phyloP scores from a whole-genome alignment of 2,888 invertebrate genomes.

The Drosophila stalkeri region DNA sequence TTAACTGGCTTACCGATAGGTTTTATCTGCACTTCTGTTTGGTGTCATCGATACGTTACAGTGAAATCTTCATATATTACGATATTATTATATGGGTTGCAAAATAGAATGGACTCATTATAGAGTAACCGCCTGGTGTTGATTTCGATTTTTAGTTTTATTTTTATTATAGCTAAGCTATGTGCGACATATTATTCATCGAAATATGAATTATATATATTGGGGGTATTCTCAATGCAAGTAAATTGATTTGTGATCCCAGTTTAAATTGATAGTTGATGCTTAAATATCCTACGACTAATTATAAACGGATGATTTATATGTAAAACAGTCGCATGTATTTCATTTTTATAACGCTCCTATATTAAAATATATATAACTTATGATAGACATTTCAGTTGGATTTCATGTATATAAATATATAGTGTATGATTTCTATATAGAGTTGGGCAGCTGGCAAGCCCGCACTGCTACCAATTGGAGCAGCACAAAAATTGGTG shows the following conservation, averaged over 20 bases:
- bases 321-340: slow-evolving; percentile 24
- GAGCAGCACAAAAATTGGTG: slow-evolving; percentile 95
- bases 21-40: background rate
- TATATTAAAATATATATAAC: slow-evolving; percentile 29
- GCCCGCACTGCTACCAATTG: slow-evolving; percentile 96
- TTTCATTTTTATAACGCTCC: slow-evolving; percentile 23
- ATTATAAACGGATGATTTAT: background rate
- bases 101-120: background rate
- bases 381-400: slow-evolving; percentile 28
- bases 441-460: slow-evolving; percentile 90
- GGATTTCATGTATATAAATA: slow-evolving; percentile 2
- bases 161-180: background rate
- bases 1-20: slow-evolving; percentile 34
- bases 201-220: background rate
- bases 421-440: slow-evolving; percentile 46
- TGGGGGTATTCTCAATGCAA: background rate
- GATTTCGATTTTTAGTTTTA: background rate
- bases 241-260: background rate
- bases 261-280: background rate
- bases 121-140: background rate
- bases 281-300: background rate
- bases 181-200: no score
- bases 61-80: background rate
- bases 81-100: no score
- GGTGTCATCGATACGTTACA: slow-evolving; percentile 8